phyloP scores from a whole-genome alignment of 2,113 vertebrate species.

The Herpetotheres cachinnans region DNA sequence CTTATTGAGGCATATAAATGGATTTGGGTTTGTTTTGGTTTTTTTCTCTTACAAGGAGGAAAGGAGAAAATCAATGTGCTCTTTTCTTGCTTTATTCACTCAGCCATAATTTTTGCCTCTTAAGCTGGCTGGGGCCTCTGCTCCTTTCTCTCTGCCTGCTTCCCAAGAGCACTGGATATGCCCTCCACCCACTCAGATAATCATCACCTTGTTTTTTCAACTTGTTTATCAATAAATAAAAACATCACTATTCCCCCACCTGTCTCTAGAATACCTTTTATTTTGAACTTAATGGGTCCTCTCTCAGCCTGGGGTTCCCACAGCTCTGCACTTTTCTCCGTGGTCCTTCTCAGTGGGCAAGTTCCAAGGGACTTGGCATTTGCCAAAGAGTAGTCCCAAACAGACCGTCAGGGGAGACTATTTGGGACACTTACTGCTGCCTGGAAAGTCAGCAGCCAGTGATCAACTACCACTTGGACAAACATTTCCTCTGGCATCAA shows the following conservation, averaged over 20 bases:
- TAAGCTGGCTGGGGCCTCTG: neutral
- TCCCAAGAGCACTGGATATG: neutral
- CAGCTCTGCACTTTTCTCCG: neutral
- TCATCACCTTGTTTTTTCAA: neutral
- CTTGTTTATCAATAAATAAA: neutral
- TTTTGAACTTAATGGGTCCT: neutral
- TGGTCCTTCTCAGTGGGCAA: neutral
- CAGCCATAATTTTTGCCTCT: neutral
- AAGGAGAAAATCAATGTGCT: neutral
- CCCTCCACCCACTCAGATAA: neutral
- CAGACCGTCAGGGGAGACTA: neutral
- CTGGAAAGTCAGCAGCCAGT: neutral
- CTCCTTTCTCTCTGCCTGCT: neutral
- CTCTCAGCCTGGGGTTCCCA: neutral
- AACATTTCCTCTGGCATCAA: neutral
- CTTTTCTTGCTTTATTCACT: neutral
- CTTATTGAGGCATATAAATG: neutral
- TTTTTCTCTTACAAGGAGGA: neutral
- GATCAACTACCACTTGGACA: neutral
- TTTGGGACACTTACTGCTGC: neutral
- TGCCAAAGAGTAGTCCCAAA: neutral
- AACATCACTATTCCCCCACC: neutral
- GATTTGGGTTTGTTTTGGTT: neutral
- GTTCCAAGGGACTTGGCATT: neutral
- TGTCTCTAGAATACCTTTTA: slow-evolving; percentile 2